Evolutionary conservation across 2,888 invertebrate genomes (phyloP), one percentile per base, ranked within the genome.

Genomic region (Neoitamus cyanurus): DNA sequence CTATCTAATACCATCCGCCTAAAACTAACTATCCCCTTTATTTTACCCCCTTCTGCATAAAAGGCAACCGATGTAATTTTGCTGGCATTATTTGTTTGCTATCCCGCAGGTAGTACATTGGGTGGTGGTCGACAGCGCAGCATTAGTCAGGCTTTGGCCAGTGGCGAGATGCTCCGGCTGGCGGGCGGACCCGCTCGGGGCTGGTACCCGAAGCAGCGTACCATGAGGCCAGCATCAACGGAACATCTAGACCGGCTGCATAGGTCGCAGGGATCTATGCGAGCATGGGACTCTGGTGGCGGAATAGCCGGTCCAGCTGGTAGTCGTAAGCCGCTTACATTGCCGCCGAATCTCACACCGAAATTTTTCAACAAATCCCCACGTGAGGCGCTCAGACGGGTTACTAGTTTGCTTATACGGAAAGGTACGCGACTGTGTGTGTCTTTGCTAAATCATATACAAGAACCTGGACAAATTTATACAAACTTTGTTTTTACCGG

Each of bases 321-420:
- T 88, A 92, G 89, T 20, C 93, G 96, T 89, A 97, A 97, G 90
- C 97, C 97, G 4, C 93, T 96, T 87, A 97, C 97, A n/a, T 93
- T 97, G 89, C 97, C 97, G 83, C 97, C 97, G 85, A 97, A 97
- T 93, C 93, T 97, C 89, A 96, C 96, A 87, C 97, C 97, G 88
- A 96, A 96, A 92, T 97, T 97, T 93, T 95, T 97, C 93, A 96
- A 97, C 90, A 95, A 96, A 92, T 96, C 96, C 87, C 96, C 96
- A 75, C 93, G 96, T 89, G 97, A 97, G 91, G 97, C 97, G 86
- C 93, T 97, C 88, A 93, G 97, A 89, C 94, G 97, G 91, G 97
- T 97, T 89, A 97, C 97, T 90, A 97, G 97, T 93, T 94, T 97
- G 91, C 94, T 97, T 91, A 97, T 97, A 92, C 93, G 95, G 91